A percentile compares a stretch with the other conserved stretches of the same genome.
Conservation (phyloP, 2,888 invertebrate species). For the Biston betularia region DNA sequence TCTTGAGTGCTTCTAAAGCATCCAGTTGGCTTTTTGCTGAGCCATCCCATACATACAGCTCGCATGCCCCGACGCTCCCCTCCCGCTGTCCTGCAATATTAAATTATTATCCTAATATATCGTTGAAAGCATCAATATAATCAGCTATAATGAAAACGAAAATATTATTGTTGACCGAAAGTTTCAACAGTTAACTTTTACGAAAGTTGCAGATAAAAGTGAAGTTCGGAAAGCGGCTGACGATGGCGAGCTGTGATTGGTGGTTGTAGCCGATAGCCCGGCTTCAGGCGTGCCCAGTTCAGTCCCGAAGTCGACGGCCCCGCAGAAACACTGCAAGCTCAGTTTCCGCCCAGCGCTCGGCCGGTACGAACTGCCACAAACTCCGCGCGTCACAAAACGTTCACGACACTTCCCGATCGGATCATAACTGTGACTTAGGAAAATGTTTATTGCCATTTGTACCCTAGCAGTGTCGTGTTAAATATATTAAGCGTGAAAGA, state of each 20-base stretch:
- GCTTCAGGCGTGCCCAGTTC: constrained; percentile 64
- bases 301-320: constrained; percentile 49
- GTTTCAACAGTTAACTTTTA: constrained; percentile 7
- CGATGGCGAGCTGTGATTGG: constrained; percentile 8
- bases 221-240: constrained; percentile 15
- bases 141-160: too few relatives aligned
- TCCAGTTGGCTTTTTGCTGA: too few relatives aligned
- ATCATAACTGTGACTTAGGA: constrained; percentile 34
- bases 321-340: constrained; percentile 47
- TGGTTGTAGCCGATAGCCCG: constrained; percentile 48
- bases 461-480: constrained; percentile 51
- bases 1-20: too few relatives aligned
- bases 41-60: too few relatives aligned
- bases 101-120: too few relatives aligned
- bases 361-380: constrained; percentile 31
- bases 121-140: too few relatives aligned
- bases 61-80: too few relatives aligned
- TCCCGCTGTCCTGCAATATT: too few relatives aligned
- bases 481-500: constrained; percentile 58
- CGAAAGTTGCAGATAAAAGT: constrained; percentile 16
- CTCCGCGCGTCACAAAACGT: constrained; percentile 26
- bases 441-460: constrained; percentile 54
- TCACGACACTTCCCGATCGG: constrained; percentile 32
- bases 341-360: constrained; percentile 54
- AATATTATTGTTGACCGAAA: not conserved